Evolutionary conservation across 1,140 invertebrate genomes (phyloP).

Genomic region (Hypsibius dujardini): DNA sequence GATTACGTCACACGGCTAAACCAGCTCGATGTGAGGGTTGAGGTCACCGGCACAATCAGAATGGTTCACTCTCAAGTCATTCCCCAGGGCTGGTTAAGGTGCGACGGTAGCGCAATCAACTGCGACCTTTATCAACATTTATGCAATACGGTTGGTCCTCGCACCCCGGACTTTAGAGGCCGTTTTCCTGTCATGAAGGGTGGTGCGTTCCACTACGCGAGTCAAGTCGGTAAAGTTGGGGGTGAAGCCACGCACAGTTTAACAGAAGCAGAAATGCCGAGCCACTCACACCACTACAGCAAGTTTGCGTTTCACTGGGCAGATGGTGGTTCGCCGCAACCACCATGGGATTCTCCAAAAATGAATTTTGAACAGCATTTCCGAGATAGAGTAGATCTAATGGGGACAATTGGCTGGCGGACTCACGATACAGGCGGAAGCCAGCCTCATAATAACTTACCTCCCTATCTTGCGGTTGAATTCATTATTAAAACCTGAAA

Average conservation of each 20-base stretch:
- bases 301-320: neutral
- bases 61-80: neutral
- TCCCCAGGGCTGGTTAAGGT: neutral
- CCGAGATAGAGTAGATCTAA: too few species aligned
- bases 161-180: neutral
- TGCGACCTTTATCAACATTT: slow-evolving; percentile 4
- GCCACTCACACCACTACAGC: neutral
- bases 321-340: neutral
- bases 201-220: neutral
- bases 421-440: too few species aligned
- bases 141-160: neutral
- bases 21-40: neutral
- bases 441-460: too few species aligned
- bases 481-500: too few species aligned
- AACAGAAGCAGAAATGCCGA: neutral
- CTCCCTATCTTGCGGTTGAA: too few species aligned
- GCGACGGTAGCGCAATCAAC: neutral
- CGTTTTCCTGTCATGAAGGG: neutral
- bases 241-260: neutral
- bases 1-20: too few species aligned
- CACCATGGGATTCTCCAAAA: too few species aligned
- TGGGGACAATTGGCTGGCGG: too few species aligned
- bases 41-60: neutral
- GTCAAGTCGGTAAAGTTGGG: neutral
- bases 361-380: too few species aligned